phyloP scores from a whole-genome alignment of 2,113 vertebrate genomes.

The Scatophagus argus region DNA sequence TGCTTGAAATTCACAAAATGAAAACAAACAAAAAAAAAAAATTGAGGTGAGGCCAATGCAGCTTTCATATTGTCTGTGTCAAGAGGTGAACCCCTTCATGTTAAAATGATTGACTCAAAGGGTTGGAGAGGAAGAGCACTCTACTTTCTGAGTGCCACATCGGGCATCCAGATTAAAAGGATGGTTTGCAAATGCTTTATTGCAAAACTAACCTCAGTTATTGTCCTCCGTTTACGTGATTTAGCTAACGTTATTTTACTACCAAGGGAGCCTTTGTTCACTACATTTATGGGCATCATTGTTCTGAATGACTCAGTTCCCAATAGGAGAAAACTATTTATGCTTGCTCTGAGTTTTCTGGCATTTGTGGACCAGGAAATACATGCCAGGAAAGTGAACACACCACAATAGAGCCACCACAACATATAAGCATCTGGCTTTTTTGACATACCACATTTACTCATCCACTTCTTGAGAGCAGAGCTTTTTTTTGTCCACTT shows the following conservation, averaged over 20 bases:
- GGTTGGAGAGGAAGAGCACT: too few species aligned
- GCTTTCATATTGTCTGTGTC: not conserved
- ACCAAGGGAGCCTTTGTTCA: conserved; percentile 1
- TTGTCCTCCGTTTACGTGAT: not conserved
- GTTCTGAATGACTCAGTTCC: conserved; percentile 8
- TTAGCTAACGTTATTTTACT: not conserved
- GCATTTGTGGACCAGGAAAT: conserved; percentile 1
- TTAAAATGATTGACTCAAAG: not conserved
- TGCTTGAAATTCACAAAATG: too few species aligned
- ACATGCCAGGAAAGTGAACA: not conserved
- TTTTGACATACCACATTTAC: conserved; percentile 15
- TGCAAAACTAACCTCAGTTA: not conserved
- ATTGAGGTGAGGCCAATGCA: too few species aligned
- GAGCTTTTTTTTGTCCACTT: not conserved
- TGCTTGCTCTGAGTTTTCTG: not conserved
- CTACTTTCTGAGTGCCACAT: not conserved
- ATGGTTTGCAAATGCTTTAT: not conserved
- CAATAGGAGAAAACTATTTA: conserved; percentile 10
- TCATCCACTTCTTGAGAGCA: conserved; percentile 8
- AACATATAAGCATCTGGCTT: not conserved
- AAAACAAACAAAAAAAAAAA: too few species aligned
- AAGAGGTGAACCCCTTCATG: not conserved
- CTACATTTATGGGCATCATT: not conserved
- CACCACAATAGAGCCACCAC: conserved; percentile 48
- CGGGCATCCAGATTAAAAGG: not conserved